phyloP scores from a whole-genome alignment of 2,113 vertebrate genomes.

The rat (Rattus norvegicus) region GRCr8 NC_086032.1:7261001-7261500 shows the following conservation, averaged over 20 bases:
- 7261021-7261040: too few relatives aligned
- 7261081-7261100: neutral
- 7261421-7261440: neutral
- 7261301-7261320: neutral
- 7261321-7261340: too few relatives aligned
- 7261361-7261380: neutral
- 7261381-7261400: neutral
- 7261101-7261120: neutral
- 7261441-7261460: neutral
- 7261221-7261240: neutral
- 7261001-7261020: neutral
- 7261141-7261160: neutral
- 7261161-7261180: neutral
- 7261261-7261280: neutral
- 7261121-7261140: slow-evolving; percentile 5
- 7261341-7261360: too few relatives aligned
- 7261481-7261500: neutral
- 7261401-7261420: neutral
- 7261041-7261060: neutral
- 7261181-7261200: neutral
- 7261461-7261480: neutral
- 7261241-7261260: neutral
- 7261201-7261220: neutral
- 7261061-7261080: neutral
- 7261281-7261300: neutral